Percentiles rank a stretch among this genome's conserved stretches.
These are phyloP conservation scores for Myzus persicae DNA, from an alignment of 1,140 invertebrate genomes.

Conservation along the genomic window DNA sequence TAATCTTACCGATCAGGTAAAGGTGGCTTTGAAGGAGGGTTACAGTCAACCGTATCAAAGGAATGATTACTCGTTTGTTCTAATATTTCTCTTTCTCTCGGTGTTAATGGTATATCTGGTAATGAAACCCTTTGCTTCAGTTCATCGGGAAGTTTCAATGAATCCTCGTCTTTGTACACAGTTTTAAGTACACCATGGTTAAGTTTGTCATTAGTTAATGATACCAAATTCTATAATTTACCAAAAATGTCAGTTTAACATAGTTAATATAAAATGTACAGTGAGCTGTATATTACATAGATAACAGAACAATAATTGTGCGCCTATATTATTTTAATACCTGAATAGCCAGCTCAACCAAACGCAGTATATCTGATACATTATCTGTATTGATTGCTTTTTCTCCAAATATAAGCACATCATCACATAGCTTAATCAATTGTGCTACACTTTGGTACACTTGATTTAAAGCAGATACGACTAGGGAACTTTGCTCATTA, in stretches of 20 bases:
- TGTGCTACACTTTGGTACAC: slow-evolving; percentile 86
- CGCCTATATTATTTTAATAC: slow-evolving; percentile 64
- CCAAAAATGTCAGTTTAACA: slow-evolving; percentile 44
- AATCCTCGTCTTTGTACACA: slow-evolving; percentile 42
- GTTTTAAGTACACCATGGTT: slow-evolving; percentile 41
- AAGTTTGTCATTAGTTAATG: slow-evolving; percentile 73
- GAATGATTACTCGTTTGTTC: slow-evolving; percentile 67
- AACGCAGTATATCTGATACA: slow-evolving; percentile 79
- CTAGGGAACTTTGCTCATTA: slow-evolving; percentile 75
- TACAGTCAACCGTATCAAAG: slow-evolving; percentile 66
- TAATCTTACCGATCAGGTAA: slow-evolving; percentile 74
- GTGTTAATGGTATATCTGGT: slow-evolving; percentile 84
- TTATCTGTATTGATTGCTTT: slow-evolving; percentile 75
- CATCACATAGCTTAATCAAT: slow-evolving; percentile 88
- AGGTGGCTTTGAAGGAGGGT: slow-evolving; percentile 86
- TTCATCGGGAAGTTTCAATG: slow-evolving; percentile 57
- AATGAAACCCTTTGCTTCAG: slow-evolving; percentile 72
- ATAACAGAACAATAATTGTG: slow-evolving; percentile 40
- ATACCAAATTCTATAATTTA: slow-evolving; percentile 69
- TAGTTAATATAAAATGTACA: not conserved
- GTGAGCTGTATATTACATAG: not conserved
- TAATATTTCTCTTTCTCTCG: slow-evolving; percentile 75
- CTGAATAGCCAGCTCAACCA: slow-evolving; percentile 81
- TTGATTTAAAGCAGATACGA: slow-evolving; percentile 82
- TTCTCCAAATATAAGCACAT: slow-evolving; percentile 74